Conservation (phyloP, 2,113 vertebrate species). For the Colossoma macropomum region DNA sequence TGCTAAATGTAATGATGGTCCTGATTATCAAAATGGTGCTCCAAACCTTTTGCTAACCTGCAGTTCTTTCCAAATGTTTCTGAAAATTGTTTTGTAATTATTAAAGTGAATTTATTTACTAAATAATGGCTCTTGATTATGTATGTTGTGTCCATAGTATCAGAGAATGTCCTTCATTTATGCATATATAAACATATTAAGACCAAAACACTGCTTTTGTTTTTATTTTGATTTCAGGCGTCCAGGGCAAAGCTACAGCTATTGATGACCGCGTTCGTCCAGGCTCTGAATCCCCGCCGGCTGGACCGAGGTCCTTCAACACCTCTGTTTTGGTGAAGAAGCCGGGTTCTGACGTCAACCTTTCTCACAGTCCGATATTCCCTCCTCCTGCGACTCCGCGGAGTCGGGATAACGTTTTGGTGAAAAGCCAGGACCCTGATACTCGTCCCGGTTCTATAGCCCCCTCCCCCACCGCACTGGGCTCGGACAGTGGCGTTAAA, state of each 20-base stretch:
- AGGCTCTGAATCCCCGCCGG: background rate
- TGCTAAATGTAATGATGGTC: no score
- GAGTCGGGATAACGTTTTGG: no score
- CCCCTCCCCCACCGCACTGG: background rate
- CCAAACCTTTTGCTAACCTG: no score
- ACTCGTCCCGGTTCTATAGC: background rate
- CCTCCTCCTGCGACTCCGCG: background rate
- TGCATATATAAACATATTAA: no score
- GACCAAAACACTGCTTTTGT: background rate
- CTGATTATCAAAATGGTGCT: no score
- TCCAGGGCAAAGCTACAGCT: conserved; percentile 3
- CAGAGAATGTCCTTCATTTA: no score
- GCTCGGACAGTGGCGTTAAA: background rate
- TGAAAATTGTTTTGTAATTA: no score
- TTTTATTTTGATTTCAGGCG: conserved; percentile 45
- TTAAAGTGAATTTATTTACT: no score
- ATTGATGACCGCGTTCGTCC: background rate
- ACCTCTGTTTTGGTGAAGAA: background rate
- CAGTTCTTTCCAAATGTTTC: no score
- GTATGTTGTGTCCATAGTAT: no score
- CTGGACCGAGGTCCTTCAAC: background rate
- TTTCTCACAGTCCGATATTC: background rate
- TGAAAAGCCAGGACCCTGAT: no score
- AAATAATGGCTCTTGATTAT: no score
- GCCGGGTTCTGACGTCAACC: fast-evolving